A percentile compares a stretch with the other conserved stretches of the same genome.
These are phyloP conservation scores for Hycleus phaleratus DNA, from an alignment of 1,140 invertebrate genomes.

Conservation along the genomic window DNA sequence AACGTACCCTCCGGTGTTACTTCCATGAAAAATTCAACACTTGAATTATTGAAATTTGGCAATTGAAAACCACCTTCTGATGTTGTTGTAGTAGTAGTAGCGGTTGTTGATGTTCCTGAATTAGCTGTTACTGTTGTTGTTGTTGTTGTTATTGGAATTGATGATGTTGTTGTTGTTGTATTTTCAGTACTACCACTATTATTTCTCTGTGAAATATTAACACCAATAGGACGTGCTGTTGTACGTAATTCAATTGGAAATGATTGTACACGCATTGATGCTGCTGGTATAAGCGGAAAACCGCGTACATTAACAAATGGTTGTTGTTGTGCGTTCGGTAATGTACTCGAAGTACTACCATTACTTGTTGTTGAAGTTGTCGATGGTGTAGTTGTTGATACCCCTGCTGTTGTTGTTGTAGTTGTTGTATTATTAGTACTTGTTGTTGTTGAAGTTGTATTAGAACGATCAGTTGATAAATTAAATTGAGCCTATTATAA, in stretches of 20 bases:
- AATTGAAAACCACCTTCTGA: conserved; percentile 6
- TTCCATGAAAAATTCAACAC: conserved; percentile 61
- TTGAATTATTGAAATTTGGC: conserved; percentile 35
- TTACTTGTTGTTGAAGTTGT: conserved; percentile 23
- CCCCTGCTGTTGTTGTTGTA: conserved; percentile 18
- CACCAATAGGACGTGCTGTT: conserved; percentile 1
- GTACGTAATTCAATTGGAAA: conserved; percentile 32
- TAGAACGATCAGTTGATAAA: conserved; percentile 37
- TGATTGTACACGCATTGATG: conserved; percentile 30
- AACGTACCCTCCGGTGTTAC: conserved; percentile 53
- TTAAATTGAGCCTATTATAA: conserved; percentile 46
- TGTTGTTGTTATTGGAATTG: neutral
- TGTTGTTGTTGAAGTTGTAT: conserved; percentile 23
- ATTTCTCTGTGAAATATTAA: conserved; percentile 1
- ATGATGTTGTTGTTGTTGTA: neutral
- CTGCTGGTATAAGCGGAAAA: conserved; percentile 17
- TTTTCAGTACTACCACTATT: conserved; percentile 4
- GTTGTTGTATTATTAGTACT: conserved; percentile 30
- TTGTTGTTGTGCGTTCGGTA: conserved; percentile 13
- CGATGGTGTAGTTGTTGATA: conserved; percentile 4
- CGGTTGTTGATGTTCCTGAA: neutral
- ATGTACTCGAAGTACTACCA: conserved; percentile 31
- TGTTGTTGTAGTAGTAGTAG: neutral
- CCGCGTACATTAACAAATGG: conserved; percentile 4
- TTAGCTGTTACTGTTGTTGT: neutral